Percentiles rank a stretch among this genome's conserved stretches.
phyloP scores from a whole-genome alignment of 1,140 invertebrate genomes.

The Nasonia vitripennis region DNA sequence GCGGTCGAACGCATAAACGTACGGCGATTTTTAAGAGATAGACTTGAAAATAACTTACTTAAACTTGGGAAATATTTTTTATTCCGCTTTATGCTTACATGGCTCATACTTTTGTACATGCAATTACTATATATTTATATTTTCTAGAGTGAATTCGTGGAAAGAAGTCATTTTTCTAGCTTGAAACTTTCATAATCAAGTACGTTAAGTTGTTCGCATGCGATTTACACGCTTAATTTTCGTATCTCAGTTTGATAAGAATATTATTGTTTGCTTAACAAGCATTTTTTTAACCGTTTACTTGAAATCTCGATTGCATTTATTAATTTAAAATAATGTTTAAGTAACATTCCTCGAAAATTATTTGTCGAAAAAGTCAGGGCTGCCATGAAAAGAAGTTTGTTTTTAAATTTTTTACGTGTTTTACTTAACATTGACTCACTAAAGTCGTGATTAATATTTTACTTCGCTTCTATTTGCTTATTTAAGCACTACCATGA shows the following conservation, averaged over 20 bases:
- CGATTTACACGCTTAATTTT: constrained; percentile 1
- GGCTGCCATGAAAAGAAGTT: neutral
- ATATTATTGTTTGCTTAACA: neutral
- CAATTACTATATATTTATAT: neutral
- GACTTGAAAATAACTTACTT: constrained; percentile 31
- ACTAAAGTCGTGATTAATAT: constrained; percentile 31
- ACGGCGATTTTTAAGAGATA: neutral
- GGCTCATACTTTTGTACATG: constrained; percentile 2
- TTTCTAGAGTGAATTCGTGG: constrained; percentile 12
- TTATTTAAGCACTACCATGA: constrained; percentile 41
- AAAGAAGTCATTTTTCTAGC: constrained; percentile 17
- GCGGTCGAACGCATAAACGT: neutral
- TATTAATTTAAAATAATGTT: constrained; percentile 1
- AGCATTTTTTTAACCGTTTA: neutral
- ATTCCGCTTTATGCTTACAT: constrained; percentile 9
- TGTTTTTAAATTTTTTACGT: neutral
- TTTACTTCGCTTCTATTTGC: constrained; percentile 30
- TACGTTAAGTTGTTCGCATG: neutral
- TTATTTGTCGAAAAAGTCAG: neutral
- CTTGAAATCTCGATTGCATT: constrained; percentile 7
- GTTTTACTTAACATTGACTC: neutral
- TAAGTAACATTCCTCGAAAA: neutral
- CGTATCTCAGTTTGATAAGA: neutral
- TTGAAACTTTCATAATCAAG: constrained; percentile 9
- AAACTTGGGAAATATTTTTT: constrained; percentile 34